Evolutionary conservation across 2,797 vertebrate genomes (phyloP).

Genomic region (Ctenochaetus hawaiiensis): DNA sequence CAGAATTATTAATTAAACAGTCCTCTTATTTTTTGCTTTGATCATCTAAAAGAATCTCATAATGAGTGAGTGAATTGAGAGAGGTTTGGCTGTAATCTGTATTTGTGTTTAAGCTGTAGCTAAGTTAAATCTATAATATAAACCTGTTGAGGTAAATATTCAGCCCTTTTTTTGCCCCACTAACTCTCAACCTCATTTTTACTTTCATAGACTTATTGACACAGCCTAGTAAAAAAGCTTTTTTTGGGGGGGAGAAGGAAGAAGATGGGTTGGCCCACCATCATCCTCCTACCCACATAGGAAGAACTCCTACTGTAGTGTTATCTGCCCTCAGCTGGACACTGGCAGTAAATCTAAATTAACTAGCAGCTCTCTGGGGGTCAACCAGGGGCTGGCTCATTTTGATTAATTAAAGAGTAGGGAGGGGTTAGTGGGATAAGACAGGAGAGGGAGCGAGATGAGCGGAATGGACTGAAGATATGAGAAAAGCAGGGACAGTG

Average conservation of each 20-base stretch:
- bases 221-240: neutral
- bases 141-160: neutral
- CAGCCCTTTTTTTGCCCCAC: neutral
- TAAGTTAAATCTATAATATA: neutral
- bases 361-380: slow-evolving; percentile 85
- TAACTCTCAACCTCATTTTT: neutral
- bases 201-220: slow-evolving; percentile 1
- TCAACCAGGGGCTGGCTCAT: slow-evolving; percentile 78
- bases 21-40: neutral
- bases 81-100: neutral
- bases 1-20: neutral
- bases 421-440: slow-evolving; percentile 37
- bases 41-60: neutral
- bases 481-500: slow-evolving; percentile 22
- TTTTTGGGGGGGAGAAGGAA: slow-evolving; percentile 6
- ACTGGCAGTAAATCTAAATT: slow-evolving; percentile 87
- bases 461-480: slow-evolving; percentile 2
- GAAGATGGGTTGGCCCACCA: slow-evolving; percentile 28
- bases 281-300: slow-evolving; percentile 67
- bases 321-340: slow-evolving; percentile 79
- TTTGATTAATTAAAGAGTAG: slow-evolving; percentile 84
- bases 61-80: neutral
- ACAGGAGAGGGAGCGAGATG: slow-evolving; percentile 14
- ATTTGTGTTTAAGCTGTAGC: neutral
- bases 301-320: slow-evolving; percentile 76